phyloP scores from a whole-genome alignment of 37 sponge, comb jelly and placozoan genomes.

The Cladorhizidae sp. region DNA sequence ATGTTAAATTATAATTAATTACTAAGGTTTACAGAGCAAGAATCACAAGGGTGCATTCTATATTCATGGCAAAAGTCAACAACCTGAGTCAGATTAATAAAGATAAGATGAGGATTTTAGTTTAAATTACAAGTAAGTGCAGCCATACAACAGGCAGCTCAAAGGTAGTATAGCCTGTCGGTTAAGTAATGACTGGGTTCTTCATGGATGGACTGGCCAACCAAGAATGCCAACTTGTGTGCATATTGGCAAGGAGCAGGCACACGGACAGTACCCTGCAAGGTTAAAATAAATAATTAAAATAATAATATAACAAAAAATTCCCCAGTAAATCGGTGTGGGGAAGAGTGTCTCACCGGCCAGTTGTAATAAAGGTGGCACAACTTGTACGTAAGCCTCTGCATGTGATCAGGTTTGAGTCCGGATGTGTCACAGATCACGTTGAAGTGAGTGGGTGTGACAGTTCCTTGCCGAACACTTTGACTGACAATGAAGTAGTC shows the following conservation, averaged over 20 bases:
- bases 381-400: slow-evolving; percentile 95
- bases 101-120: too few species aligned
- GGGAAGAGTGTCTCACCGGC: slow-evolving; percentile 92
- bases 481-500: slow-evolving; percentile 98
- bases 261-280: slow-evolving; percentile 95
- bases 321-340: too few species aligned
- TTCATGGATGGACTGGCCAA: slow-evolving; percentile 93
- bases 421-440: slow-evolving; percentile 83
- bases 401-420: slow-evolving; percentile 94
- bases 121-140: too few species aligned
- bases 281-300: too few species aligned
- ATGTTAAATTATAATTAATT: too few species aligned
- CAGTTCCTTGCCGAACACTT: slow-evolving; percentile 93
- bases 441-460: slow-evolving; percentile 96
- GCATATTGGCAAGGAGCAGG: slow-evolving; percentile 99
- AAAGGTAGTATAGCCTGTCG: slow-evolving; percentile 95
- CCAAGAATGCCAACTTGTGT: slow-evolving; percentile 97
- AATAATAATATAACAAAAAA: too few species aligned
- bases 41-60: too few species aligned
- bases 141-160: too few species aligned
- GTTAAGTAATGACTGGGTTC: slow-evolving; percentile 68
- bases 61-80: too few species aligned
- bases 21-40: too few species aligned
- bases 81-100: too few species aligned
- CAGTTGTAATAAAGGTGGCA: slow-evolving; percentile 98